Conservation (phyloP, 2,113 vertebrate species). For the Pangasianodon gigas region DNA sequence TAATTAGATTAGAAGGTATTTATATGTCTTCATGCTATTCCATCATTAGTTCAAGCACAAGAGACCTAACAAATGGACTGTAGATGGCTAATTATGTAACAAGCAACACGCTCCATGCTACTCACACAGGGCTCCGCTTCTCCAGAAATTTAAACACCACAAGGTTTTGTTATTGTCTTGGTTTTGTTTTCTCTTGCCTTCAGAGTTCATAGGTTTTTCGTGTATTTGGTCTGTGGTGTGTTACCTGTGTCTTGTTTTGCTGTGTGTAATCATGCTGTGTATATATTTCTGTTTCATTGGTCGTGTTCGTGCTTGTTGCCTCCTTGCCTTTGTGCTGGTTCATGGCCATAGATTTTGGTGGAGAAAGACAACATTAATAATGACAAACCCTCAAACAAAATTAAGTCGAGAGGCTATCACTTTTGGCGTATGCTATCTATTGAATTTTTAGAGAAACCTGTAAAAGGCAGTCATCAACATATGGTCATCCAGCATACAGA, state of each 20-base stretch:
- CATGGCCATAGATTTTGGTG: neutral
- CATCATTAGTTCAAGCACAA: neutral
- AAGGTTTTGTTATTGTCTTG: neutral
- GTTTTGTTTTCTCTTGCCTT: neutral
- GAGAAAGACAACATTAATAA: neutral
- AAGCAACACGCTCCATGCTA: neutral
- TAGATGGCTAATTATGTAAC: neutral
- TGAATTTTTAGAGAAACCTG: neutral
- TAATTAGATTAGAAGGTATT: slow-evolving; percentile 7
- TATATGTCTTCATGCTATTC: neutral
- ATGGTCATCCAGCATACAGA: neutral
- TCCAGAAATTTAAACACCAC: neutral
- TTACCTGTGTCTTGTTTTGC: neutral
- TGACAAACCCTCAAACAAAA: neutral
- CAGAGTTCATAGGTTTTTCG: neutral
- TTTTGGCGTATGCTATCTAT: neutral
- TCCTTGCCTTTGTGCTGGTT: neutral
- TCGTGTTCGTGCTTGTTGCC: neutral
- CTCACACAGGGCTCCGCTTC: neutral
- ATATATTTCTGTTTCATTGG: neutral
- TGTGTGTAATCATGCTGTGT: neutral
- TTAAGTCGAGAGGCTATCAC: neutral
- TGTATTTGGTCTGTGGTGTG: neutral
- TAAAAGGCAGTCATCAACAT: neutral
- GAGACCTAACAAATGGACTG: neutral